A percentile compares a stretch with the other conserved stretches of the same genome.
These are phyloP conservation scores for Stegostoma tigrinum DNA, from an alignment of 2,113 vertebrate genomes.

Conservation along the genomic window DNA sequence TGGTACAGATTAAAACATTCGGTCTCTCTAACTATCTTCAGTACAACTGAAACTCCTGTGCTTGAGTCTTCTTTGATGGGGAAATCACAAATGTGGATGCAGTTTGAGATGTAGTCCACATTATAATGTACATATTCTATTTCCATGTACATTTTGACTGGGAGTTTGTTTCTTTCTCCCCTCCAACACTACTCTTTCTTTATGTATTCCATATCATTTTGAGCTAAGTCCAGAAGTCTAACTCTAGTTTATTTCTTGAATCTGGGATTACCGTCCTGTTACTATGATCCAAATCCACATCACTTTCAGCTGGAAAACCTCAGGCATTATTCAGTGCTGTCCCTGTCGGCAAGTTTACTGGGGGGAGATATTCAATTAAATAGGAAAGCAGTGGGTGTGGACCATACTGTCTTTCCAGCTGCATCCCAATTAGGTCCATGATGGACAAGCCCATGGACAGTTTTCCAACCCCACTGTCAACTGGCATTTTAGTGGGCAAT, in stretches of 20 bases:
- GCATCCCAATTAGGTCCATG: background rate
- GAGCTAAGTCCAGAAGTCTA: background rate
- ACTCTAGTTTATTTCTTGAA: background rate
- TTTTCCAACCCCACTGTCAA: background rate
- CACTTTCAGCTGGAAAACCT: background rate
- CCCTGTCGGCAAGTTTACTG: background rate
- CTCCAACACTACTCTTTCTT: background rate
- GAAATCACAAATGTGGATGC: too few species aligned
- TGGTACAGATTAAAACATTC: too few species aligned
- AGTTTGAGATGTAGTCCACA: too few species aligned
- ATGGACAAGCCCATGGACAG: background rate
- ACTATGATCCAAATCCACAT: background rate
- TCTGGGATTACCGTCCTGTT: background rate
- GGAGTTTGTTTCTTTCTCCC: background rate
- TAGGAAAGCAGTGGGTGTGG: background rate
- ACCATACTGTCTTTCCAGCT: background rate
- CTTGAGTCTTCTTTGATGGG: too few species aligned
- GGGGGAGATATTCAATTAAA: background rate
- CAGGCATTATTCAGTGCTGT: background rate
- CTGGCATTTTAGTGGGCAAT: background rate
- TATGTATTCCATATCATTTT: background rate
- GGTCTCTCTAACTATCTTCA: too few species aligned
- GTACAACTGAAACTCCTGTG: too few species aligned
- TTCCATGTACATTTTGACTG: background rate
- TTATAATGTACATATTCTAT: background rate